Percentiles rank a stretch among this genome's conserved stretches.
These are phyloP conservation scores for Drosophila mauritiana DNA, from an alignment of 1,140 invertebrate species.

Conservation along the genomic window DNA sequence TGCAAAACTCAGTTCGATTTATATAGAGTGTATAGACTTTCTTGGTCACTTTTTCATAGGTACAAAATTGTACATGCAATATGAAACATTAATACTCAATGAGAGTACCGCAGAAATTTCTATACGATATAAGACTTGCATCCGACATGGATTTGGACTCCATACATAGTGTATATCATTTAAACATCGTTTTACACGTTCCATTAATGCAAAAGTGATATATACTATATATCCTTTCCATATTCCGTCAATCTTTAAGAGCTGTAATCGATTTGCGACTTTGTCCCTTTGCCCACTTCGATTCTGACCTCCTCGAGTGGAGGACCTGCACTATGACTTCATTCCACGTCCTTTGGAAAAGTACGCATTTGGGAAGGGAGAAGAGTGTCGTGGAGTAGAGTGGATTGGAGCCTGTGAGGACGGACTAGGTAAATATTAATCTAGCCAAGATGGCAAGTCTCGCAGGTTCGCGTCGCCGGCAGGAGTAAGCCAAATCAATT, in stretches of 20 bases:
- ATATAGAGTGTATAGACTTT: too few relatives aligned
- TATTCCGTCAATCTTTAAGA: too few relatives aligned
- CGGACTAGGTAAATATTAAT: conserved; percentile 49
- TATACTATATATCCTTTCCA: too few relatives aligned
- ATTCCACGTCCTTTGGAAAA: conserved; percentile 1
- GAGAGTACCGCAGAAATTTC: too few relatives aligned
- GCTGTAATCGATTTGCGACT: neutral
- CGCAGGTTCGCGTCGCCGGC: conserved; percentile 20
- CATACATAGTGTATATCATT: too few relatives aligned
- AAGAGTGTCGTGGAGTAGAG: neutral
- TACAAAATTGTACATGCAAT: too few relatives aligned
- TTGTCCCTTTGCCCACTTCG: neutral
- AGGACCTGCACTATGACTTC: neutral
- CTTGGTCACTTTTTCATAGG: too few relatives aligned
- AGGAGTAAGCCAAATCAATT: conserved; percentile 51
- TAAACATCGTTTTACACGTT: too few relatives aligned
- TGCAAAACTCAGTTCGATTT: too few relatives aligned
- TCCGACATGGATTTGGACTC: too few relatives aligned
- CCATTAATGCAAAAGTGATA: neutral
- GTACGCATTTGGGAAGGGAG: neutral
- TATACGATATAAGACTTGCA: too few relatives aligned
- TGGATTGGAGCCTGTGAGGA: neutral
- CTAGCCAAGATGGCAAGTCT: conserved; percentile 29
- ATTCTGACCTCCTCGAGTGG: neutral
- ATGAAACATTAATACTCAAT: too few relatives aligned